Base-by-base conservation (phyloP, 2,888 invertebrate genomes). In the Alentia gelatinosa region DNA sequence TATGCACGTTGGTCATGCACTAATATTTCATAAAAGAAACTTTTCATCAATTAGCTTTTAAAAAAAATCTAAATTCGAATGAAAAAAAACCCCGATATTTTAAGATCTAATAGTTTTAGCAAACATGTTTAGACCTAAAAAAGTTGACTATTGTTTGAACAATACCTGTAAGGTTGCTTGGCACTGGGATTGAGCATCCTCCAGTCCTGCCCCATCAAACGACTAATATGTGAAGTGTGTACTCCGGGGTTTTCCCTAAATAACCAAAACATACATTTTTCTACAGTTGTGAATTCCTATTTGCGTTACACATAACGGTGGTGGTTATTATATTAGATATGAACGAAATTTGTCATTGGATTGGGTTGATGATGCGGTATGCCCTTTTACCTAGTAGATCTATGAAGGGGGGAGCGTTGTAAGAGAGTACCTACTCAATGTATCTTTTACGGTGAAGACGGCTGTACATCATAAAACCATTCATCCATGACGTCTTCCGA, bases 381-480 rank as follows among this genome's bases (percentile, higher is more conserved):
- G n/a, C n/a, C n/a, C n/a, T n/a, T n/a, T n/a, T n/a, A n/a, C n/a
- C n/a, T n/a, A n/a, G n/a, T n/a, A n/a, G n/a, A n/a, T n/a, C n/a
- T n/a, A n/a, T n/a, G n/a, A n/a, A n/a, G n/a, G n/a, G n/a, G n/a
- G n/a, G n/a, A n/a, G n/a, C n/a, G n/a, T n/a, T n/a, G n/a, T n/a
- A n/a, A n/a, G n/a, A n/a, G n/a, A n/a, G n/a, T n/a, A 91, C 92
- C 91, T 90, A 95, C 95, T 93, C 92, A 35, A 95, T 94, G 89
- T 94, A 95, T 40, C 92, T 92, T 89, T 93, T 93, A 37, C 95
- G 93, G 91, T 95, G 94, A n/a, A 95, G 86, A 40, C 94, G 92
- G 92, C 95, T 94, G 92, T 94, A 95, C 95, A 95, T 95, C 95
- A 95, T 95, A 91, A 95, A 95, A 3, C 95, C 95, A 93, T 95